Conservation (phyloP, 2,888 invertebrate species). For the Dolichomitus sp. region DNA sequence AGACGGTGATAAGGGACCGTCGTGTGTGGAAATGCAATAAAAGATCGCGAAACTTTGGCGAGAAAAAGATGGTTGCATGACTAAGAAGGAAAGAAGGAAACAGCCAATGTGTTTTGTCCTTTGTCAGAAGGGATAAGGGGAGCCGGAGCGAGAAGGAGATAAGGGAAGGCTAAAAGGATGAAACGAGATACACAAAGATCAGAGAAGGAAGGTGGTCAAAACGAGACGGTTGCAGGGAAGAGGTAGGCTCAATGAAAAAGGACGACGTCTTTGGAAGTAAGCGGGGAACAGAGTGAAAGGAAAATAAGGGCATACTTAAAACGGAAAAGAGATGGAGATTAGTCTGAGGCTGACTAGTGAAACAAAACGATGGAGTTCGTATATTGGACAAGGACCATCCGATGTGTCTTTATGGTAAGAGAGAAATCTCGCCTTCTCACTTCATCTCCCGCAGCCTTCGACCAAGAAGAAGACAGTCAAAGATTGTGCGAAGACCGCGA, state of each 20-base stretch:
- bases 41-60: background rate
- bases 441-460: background rate
- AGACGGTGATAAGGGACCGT: background rate
- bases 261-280: slow-evolving; percentile 19
- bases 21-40: background rate
- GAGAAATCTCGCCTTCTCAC: background rate
- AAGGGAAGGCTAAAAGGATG: background rate
- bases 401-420: background rate
- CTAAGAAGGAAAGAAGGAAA: background rate
- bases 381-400: slow-evolving; percentile 5
- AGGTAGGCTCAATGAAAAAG: slow-evolving; percentile 27
- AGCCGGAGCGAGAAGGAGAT: background rate
- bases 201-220: background rate
- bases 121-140: background rate
- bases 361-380: background rate
- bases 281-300: slow-evolving; percentile 33
- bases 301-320: slow-evolving; percentile 1
- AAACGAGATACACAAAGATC: background rate
- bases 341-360: background rate
- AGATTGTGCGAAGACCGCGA: background rate
- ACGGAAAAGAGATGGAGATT: slow-evolving; percentile 1
- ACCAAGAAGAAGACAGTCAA: slow-evolving; percentile 21
- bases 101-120: background rate
- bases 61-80: background rate
- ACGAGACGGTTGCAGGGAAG: slow-evolving; percentile 11